phyloP scores from a whole-genome alignment of 2,888 invertebrate species.

The Geophilus truncorum region DNA sequence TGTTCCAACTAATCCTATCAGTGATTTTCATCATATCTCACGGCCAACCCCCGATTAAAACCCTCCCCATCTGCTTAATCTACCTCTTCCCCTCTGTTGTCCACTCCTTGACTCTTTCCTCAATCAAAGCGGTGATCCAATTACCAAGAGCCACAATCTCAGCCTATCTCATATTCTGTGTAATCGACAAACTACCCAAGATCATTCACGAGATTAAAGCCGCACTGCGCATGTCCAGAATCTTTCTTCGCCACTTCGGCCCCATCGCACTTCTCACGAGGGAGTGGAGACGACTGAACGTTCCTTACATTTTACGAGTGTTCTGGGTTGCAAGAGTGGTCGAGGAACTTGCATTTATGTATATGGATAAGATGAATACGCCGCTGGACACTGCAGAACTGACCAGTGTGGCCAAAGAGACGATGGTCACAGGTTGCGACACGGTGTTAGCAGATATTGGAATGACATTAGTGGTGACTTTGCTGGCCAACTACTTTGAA shows the following conservation, averaged over 20 bases:
- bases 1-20: conserved; percentile 31
- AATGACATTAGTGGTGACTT: conserved; percentile 86
- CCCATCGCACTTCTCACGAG: conserved; percentile 78
- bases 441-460: conserved; percentile 84
- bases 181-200: conserved; percentile 37
- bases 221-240: conserved; percentile 67
- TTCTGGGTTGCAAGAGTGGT: conserved; percentile 78
- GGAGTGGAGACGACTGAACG: conserved; percentile 83
- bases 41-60: neutral
- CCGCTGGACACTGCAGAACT: conserved; percentile 27
- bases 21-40: conserved; percentile 28
- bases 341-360: conserved; percentile 56
- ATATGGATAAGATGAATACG: conserved; percentile 22
- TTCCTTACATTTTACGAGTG: conserved; percentile 77
- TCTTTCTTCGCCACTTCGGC: conserved; percentile 74
- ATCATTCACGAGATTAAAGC: neutral
- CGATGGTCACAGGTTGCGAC: conserved; percentile 82
- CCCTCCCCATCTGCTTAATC: conserved; percentile 33
- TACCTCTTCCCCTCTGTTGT: conserved; percentile 40
- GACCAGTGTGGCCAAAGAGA: conserved; percentile 56
- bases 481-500: conserved; percentile 83
- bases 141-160: conserved; percentile 37
- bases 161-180: conserved; percentile 36
- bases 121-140: neutral
- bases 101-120: conserved; percentile 36